Conservation (phyloP, 1,140 invertebrate genomes). For the Microvelia longipes region DNA sequence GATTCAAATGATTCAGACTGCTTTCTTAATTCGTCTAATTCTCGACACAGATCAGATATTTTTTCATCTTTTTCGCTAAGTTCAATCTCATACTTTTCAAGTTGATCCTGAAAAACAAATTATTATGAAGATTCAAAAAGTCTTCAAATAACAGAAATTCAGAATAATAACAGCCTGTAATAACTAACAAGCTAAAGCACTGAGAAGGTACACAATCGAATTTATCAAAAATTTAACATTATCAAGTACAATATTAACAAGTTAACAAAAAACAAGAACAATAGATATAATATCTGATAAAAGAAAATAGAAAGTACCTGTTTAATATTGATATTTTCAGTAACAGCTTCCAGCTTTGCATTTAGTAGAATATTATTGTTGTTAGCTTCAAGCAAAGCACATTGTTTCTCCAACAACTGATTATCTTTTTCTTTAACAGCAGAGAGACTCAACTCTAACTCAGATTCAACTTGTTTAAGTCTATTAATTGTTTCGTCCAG, state of each 20-base stretch:
- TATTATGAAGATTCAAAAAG: too few relatives aligned
- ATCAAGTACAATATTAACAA: too few relatives aligned
- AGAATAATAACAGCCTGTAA: too few relatives aligned
- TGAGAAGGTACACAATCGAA: too few relatives aligned
- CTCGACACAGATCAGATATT: not conserved
- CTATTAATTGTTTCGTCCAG: not conserved
- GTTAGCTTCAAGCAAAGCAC: constrained; percentile 27
- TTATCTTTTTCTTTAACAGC: constrained; percentile 32
- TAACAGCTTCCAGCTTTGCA: not conserved
- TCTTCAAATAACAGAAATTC: too few relatives aligned
- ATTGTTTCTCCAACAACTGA: constrained; percentile 29
- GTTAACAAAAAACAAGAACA: too few relatives aligned
- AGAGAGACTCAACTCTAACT: not conserved
- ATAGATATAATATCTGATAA: too few relatives aligned
- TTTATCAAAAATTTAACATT: too few relatives aligned
- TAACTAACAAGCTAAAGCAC: too few relatives aligned
- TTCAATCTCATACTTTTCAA: not conserved
- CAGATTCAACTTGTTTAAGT: not conserved
- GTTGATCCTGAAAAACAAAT: not conserved
- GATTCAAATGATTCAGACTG: not conserved
- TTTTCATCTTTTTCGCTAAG: not conserved
- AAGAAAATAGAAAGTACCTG: too few relatives aligned
- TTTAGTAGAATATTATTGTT: constrained; percentile 21
- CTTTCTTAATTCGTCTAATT: not conserved
- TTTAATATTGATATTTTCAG: constrained; percentile 1